These are phyloP conservation scores for Torymus aiolomorphi DNA, from an alignment of 2,888 invertebrate species.

Conservation along the genomic window DNA sequence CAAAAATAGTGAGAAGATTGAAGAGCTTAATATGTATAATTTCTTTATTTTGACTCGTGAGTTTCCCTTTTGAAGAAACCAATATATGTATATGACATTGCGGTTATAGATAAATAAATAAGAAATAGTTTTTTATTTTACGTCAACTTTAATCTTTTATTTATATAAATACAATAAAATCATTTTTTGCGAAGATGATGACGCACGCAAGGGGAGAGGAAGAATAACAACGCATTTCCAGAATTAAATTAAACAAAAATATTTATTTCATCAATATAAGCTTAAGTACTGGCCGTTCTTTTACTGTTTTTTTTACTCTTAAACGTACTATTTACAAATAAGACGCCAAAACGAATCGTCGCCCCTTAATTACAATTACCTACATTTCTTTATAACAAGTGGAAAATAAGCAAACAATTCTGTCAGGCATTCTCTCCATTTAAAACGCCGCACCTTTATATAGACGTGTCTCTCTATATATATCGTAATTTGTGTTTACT, in stretches of 20 bases:
- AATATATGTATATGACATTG: too few species aligned
- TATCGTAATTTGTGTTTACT: slow-evolving; percentile 54
- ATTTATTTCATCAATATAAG: slow-evolving; percentile 62
- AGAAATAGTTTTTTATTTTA: too few species aligned
- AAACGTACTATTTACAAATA: slow-evolving; percentile 62
- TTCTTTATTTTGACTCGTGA: too few species aligned
- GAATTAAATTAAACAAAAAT: slow-evolving; percentile 62
- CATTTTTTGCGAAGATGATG: background rate
- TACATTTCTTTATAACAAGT: slow-evolving; percentile 52
- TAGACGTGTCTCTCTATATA: slow-evolving; percentile 41
- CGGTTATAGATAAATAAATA: too few species aligned
- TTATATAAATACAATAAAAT: slow-evolving; percentile 1
- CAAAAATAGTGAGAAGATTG: too few species aligned
- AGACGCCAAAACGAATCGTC: slow-evolving; percentile 57
- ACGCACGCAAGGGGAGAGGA: background rate
- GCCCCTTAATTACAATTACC: slow-evolving; percentile 53
- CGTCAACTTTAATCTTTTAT: slow-evolving; percentile 1
- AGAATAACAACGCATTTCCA: slow-evolving; percentile 20
- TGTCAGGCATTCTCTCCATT: slow-evolving; percentile 11
- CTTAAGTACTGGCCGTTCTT: slow-evolving; percentile 71
- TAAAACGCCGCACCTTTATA: slow-evolving; percentile 43
- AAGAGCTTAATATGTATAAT: too few species aligned
- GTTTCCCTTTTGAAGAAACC: too few species aligned
- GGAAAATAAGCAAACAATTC: slow-evolving; percentile 51
- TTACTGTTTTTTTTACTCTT: slow-evolving; percentile 56